A percentile compares a stretch with the other conserved stretches of the same genome.
Conservation (phyloP, 2,797 vertebrate species). For the Melanotaenia boesemani region DNA sequence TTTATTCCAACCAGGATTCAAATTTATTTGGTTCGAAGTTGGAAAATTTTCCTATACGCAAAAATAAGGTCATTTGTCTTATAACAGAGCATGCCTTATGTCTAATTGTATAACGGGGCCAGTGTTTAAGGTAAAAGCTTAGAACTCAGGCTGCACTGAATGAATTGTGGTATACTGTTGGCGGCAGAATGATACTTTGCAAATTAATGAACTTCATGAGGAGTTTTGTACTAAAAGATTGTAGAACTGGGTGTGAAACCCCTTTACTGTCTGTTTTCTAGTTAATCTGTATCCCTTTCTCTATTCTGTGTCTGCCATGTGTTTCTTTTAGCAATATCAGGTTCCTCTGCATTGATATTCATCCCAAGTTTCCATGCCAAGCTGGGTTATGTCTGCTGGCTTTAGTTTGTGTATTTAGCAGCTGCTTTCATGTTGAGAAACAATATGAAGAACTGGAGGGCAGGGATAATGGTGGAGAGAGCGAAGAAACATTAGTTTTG, state of each 20-base stretch:
- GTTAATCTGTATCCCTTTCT: constrained; percentile 13
- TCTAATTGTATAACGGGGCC: too few species aligned
- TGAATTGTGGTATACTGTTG: neutral
- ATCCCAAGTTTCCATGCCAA: constrained; percentile 35
- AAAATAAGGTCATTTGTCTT: neutral
- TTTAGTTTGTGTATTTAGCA: constrained; percentile 42
- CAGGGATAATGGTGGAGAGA: neutral
- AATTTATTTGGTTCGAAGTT: neutral
- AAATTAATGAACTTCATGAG: neutral
- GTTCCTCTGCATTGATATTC: constrained; percentile 48
- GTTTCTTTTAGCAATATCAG: constrained; percentile 35
- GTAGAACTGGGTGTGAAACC: neutral
- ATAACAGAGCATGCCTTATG: neutral
- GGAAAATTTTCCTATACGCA: neutral
- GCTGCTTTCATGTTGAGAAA: constrained; percentile 42
- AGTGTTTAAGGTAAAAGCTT: neutral
- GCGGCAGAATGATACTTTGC: neutral
- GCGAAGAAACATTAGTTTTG: constrained; percentile 3
- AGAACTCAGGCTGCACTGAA: neutral
- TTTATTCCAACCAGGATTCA: neutral
- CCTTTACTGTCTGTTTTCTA: constrained; percentile 6
- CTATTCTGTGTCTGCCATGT: constrained; percentile 17
- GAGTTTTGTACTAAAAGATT: neutral
- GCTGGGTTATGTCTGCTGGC: constrained; percentile 47
- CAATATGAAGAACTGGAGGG: neutral